phyloP scores from a whole-genome alignment of 2,888 invertebrate genomes.

The Tupiocoris notatus region DNA sequence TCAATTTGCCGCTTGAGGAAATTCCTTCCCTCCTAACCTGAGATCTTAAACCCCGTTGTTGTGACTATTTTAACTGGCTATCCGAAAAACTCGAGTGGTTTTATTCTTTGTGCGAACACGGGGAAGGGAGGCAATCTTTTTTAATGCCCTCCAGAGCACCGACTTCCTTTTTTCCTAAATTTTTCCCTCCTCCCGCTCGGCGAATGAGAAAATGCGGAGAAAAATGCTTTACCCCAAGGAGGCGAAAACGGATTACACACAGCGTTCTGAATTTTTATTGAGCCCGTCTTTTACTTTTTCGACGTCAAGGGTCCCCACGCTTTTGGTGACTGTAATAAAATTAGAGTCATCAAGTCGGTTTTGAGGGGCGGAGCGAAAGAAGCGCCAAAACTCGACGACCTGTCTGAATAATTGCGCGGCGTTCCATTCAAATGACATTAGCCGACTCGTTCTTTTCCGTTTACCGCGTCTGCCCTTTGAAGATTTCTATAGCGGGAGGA shows the following conservation, averaged over 20 bases:
- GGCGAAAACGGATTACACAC: constrained; percentile 50
- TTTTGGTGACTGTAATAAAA: constrained; percentile 37
- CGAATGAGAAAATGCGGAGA: constrained; percentile 14
- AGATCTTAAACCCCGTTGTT: constrained; percentile 36
- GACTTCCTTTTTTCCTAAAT: neutral
- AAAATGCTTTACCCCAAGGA: constrained; percentile 3
- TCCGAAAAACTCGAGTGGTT: constrained; percentile 21
- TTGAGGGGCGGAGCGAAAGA: neutral
- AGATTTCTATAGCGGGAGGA: constrained; percentile 34
- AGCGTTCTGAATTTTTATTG: constrained; percentile 51
- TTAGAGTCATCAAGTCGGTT: constrained; percentile 40
- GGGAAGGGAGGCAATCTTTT: constrained; percentile 24
- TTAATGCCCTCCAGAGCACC: constrained; percentile 16
- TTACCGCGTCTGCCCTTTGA: constrained; percentile 21
- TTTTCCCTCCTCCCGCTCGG: neutral
- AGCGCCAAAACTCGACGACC: neutral
- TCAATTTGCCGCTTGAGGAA: constrained; percentile 36
- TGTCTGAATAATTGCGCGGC: constrained; percentile 33
- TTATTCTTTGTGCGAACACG: neutral
- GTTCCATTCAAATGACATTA: constrained; percentile 33
- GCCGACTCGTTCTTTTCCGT: constrained; percentile 26
- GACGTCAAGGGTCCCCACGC: constrained; percentile 27
- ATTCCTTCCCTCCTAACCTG: constrained; percentile 6
- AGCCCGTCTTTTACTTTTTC: constrained; percentile 45
- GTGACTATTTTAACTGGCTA: constrained; percentile 40